Conservation (phyloP, 2,888 invertebrate genomes). For the Odontothrips loti region DNA sequence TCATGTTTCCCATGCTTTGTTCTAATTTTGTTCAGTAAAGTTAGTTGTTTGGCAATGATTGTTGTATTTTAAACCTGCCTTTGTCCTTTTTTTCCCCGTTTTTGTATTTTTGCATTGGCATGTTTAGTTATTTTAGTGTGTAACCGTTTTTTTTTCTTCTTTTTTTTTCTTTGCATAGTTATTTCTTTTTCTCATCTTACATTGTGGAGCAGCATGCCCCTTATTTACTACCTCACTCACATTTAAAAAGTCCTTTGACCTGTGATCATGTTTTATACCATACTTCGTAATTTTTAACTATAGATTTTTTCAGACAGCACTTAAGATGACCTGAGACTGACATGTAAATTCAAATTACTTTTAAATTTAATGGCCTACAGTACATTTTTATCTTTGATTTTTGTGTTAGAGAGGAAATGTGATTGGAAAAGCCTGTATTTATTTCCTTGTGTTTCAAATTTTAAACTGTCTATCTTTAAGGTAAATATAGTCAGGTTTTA, state of each 20-base stretch:
- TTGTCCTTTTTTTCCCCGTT: background rate
- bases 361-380: background rate
- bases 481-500: too few relatives aligned
- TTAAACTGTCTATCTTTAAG: too few relatives aligned
- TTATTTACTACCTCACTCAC: background rate
- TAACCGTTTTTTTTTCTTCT: background rate
- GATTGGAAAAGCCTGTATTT: too few relatives aligned
- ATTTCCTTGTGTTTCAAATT: too few relatives aligned
- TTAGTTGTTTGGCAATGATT: background rate
- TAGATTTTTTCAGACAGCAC: background rate
- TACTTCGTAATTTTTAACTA: background rate
- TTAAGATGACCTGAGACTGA: too few relatives aligned
- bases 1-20: background rate
- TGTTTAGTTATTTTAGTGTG: background rate
- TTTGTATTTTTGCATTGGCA: background rate
- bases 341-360: too few relatives aligned
- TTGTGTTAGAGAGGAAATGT: background rate
- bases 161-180: background rate
- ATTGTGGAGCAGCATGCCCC: background rate
- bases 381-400: constrained; percentile 1
- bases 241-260: background rate
- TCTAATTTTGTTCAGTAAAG: background rate
- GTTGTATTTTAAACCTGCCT: background rate
- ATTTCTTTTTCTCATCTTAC: too few relatives aligned
- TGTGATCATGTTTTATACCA: background rate